Conservation (phyloP, 2,888 invertebrate genomes). For the Magallana nippona region DNA sequence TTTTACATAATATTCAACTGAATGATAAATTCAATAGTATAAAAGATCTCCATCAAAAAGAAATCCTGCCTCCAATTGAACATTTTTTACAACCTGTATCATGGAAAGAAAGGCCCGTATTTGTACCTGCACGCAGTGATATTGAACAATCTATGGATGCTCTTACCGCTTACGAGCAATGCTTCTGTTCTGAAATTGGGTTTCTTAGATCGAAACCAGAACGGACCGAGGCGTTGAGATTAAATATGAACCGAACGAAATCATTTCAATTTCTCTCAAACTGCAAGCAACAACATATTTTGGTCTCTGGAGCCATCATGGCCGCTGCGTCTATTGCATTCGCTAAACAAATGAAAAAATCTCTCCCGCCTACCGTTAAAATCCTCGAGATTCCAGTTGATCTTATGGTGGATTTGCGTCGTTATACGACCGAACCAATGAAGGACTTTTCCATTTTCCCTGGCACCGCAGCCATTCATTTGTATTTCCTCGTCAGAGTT, state of each 20-base stretch:
- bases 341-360: not conserved
- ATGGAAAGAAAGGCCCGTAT: not conserved
- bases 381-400: conserved; percentile 22
- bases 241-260: not conserved
- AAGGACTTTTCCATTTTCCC: conserved; percentile 4
- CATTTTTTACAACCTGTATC: not conserved
- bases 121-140: not conserved
- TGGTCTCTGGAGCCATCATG: conserved; percentile 17
- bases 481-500: conserved; percentile 4
- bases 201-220: not conserved
- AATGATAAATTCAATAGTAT: not conserved
- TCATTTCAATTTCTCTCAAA: conserved; percentile 1
- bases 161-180: not conserved
- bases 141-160: not conserved
- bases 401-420: conserved; percentile 35
- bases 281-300: not conserved
- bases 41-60: not conserved
- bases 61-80: not conserved
- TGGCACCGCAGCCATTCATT: conserved; percentile 29
- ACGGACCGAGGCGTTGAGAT: not conserved
- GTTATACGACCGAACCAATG: not conserved
- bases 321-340: conserved; percentile 19
- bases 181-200: not conserved
- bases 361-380: not conserved
- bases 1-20: conserved; percentile 10